These are phyloP conservation scores for Charadrius vociferus DNA, from an alignment of 2,113 vertebrate species.

Conservation along the genomic window DNA sequence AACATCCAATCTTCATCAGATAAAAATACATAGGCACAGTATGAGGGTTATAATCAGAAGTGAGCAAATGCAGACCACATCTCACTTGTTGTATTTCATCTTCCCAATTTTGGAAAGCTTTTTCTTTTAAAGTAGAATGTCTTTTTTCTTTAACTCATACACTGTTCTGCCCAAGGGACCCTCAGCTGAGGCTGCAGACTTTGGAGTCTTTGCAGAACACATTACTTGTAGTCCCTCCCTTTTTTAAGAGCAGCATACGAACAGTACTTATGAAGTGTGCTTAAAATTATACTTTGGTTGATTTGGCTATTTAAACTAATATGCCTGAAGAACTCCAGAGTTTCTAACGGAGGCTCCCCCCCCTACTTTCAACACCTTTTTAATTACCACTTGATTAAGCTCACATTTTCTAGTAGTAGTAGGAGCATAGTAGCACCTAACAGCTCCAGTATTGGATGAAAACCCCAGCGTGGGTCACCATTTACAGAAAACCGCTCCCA, in stretches of 20 bases:
- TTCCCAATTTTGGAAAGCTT: background rate
- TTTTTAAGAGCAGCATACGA: background rate
- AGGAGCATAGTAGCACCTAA: background rate
- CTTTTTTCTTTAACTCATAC: background rate
- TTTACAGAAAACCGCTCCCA: background rate
- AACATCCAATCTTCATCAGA: background rate
- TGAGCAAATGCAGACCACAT: background rate
- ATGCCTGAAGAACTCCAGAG: background rate
- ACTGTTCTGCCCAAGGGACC: background rate
- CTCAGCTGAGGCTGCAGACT: background rate
- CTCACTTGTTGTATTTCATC: background rate
- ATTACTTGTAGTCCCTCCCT: background rate
- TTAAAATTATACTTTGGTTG: background rate
- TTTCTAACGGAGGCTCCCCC: background rate
- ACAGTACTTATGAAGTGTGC: rapidly evolving
- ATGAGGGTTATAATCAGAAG: background rate
- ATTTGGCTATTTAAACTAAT: background rate
- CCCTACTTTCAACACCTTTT: background rate
- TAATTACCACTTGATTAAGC: background rate
- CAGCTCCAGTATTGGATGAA: background rate
- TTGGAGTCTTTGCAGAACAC: background rate
- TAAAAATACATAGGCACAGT: background rate
- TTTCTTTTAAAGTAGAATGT: background rate
- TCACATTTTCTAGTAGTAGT: background rate
- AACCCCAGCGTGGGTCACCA: background rate